Evolutionary conservation across 2,888 invertebrate genomes (phyloP), one percentile per base, ranked within the genome.

Genomic region (Magallana nippona): DNA sequence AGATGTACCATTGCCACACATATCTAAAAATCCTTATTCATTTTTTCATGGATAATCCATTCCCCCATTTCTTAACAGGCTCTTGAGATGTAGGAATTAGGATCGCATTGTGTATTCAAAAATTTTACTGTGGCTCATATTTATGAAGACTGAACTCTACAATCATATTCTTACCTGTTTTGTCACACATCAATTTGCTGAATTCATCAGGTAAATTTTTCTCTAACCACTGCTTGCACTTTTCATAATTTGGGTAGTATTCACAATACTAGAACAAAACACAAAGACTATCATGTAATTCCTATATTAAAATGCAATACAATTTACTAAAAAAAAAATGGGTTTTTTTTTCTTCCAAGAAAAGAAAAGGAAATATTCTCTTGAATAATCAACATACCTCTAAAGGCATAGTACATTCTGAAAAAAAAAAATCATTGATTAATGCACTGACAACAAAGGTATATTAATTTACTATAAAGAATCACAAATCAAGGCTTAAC

Each of bases 171-270:
- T 19, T 19, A 78, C 56, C 44, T 22, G 19, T 60, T 79, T 57
- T 62, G 19, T 57, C 32, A 78, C 32, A 55, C 96, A 96, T 88
- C 27, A 95, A 96, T 95, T 97, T 97, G 92, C 98, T 97, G 94
- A 99, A 98, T 94, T 98, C 97, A 78, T 97, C 97, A 0, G 99
- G 99, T 88, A 99, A 95, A 95, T 99, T 96, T 92, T 97, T 97
- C 94, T 98, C 98, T 88, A 99, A 95, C 99, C 99, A 99, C 89
- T 97, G 97, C 94, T 98, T 98, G 94, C 99, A 99, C 95, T 98
- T 98, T 88, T 98, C 99, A 94, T 98, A 98, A 94, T 98, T 98
- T 13, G 99, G 99, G 95, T 98, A 98, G 94, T 97, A 98, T 95
- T 99, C 99, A 94, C 99, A 99, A 94, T 99, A 99, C 97, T 98